Evolutionary conservation across 2,113 vertebrate genomes (phyloP), one percentile per base, ranked within the genome.

Genomic region (Silurus glanis): DNA sequence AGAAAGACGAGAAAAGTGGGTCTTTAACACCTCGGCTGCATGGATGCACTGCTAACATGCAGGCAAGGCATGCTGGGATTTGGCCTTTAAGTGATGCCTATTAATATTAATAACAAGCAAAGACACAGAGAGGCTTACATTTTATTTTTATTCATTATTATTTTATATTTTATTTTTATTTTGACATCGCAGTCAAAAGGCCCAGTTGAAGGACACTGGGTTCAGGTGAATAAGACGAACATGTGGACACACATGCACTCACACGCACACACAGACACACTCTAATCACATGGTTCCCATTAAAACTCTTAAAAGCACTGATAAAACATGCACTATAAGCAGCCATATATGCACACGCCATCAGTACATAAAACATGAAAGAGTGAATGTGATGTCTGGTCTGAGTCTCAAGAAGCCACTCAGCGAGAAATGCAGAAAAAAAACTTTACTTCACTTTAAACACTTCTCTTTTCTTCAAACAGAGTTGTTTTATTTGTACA

Each of bases 1-100:
- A 92, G 91, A 94, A 94, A 94, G 92, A 93, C 89, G 92, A 91
- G 90, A 90, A 90, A 76, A 92, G 92, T 91, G 90, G 87, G 83
- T 90, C 83, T 92, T 91, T 92, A 92, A 66, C 92, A 92, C 91
- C 89, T 91, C 86, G 86, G 88, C 87, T 92, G 91, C 92, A 95
- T 94, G 92, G 92, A 91, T 51, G 88, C 69, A 47, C 78, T 58
- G n/a, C 56, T 81, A 84, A 82, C 82, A 51, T 19, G 51, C 80
- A 79, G 71, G 61, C 85, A 66, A 51, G 74, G 81, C 82, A 62
- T 83, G 28, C 64, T 85, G 84, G 80, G 80, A 82, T 66, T 12
- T 71, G 66, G 62, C 61, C 71, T 78, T 59, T 51, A 59, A 80
- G n/a, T 71, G 71, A 61, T 10, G 58, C 14, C 62, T 61, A 76